Evolutionary conservation across 2,113 vertebrate genomes (phyloP).

Genomic region (Coptodon rendalli): DNA sequence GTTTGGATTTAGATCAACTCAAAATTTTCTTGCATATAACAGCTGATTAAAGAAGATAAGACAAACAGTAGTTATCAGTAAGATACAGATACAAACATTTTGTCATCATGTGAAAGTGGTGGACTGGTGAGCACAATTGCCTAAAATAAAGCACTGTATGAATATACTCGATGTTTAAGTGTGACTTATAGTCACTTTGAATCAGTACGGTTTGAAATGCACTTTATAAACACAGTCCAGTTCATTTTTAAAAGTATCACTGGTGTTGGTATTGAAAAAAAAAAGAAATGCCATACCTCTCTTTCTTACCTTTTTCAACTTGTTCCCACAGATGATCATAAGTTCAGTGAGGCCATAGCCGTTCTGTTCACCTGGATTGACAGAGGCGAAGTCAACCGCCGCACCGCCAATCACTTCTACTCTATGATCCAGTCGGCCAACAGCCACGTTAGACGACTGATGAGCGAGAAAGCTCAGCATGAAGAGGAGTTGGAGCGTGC

Average conservation of each 20-base stretch:
- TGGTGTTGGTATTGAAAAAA: neutral
- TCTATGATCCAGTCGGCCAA: slow-evolving; percentile 96
- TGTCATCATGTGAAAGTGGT: neutral
- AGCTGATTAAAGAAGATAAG: neutral
- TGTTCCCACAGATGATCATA: slow-evolving; percentile 79
- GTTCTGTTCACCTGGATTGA: slow-evolving; percentile 92
- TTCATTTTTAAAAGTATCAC: neutral
- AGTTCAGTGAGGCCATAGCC: slow-evolving; percentile 84
- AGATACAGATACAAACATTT: neutral
- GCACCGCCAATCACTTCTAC: slow-evolving; percentile 92
- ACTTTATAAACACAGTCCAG: neutral
- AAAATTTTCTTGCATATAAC: neutral
- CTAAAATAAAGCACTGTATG: neutral
- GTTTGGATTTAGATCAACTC: neutral
- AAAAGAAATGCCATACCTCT: neutral
- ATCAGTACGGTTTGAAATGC: neutral
- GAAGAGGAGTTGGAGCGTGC: slow-evolving; percentile 92
- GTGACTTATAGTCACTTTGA: neutral
- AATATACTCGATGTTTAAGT: neutral
- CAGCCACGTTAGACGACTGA: slow-evolving; percentile 86
- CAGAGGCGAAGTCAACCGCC: slow-evolving; percentile 88
- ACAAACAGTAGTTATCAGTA: neutral
- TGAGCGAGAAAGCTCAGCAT: slow-evolving; percentile 83
- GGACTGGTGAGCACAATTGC: neutral
- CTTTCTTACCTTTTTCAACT: neutral